Evolutionary conservation across 2,888 invertebrate genomes (phyloP).

Genomic region (Byasa hedistus): DNA sequence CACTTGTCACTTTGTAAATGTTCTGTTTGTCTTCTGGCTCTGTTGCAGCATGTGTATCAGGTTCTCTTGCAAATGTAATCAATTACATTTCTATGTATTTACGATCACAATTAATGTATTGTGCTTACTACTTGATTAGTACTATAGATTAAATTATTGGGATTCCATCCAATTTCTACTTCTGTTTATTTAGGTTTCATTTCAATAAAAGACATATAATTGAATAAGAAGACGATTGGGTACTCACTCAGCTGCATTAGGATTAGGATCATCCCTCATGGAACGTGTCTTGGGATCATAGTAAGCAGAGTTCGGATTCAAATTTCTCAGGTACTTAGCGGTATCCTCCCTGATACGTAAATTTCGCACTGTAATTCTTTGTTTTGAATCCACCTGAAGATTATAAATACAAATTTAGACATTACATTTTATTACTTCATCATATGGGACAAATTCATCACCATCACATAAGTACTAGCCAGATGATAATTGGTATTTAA

Average conservation of each 20-base stretch:
- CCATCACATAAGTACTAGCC: too few relatives aligned
- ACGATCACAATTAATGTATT: too few relatives aligned
- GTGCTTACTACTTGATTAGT: too few relatives aligned
- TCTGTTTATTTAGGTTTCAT: background rate
- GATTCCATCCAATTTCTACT: background rate
- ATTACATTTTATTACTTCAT: background rate
- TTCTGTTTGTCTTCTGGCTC: too few relatives aligned
- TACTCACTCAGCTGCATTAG: constrained; percentile 82
- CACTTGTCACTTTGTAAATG: too few relatives aligned
- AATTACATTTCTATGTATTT: too few relatives aligned
- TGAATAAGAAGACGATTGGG: background rate
- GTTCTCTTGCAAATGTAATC: too few relatives aligned
- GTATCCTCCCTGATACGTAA: constrained; percentile 99
- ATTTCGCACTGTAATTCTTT: constrained; percentile 99
- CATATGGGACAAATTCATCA: background rate
- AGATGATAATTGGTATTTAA: too few relatives aligned
- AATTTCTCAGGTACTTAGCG: constrained; percentile 97
- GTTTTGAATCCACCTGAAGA: constrained; percentile 94
- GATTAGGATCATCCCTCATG: constrained; percentile 98
- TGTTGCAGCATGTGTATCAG: too few relatives aligned
- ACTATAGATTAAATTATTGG: too few relatives aligned
- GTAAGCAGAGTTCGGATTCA: constrained; percentile 98
- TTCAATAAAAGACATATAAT: background rate
- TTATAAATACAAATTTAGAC: background rate
- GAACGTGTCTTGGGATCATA: constrained; percentile 99